Evolutionary conservation across 2,888 invertebrate genomes (phyloP).

Genomic region (Epirrhoe tristata): DNA sequence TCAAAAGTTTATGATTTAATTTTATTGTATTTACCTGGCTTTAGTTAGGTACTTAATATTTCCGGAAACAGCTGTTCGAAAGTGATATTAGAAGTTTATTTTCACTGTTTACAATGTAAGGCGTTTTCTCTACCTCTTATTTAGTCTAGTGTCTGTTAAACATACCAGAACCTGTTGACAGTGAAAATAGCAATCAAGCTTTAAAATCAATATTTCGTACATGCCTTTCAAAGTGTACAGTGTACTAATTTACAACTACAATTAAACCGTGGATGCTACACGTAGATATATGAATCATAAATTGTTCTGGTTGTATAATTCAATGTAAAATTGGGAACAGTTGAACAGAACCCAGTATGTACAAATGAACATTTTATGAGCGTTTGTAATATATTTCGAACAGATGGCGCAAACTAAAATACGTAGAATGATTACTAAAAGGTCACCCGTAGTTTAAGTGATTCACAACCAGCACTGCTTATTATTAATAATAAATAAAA

Average conservation of each 20-base stretch:
- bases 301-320: constrained; percentile 25
- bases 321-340: constrained; percentile 29
- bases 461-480: not conserved
- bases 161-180: too few relatives aligned
- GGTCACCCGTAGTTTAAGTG: not conserved
- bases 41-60: constrained; percentile 33
- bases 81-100: constrained; percentile 22
- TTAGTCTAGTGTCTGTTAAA: too few relatives aligned
- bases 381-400: constrained; percentile 14
- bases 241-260: constrained; percentile 70
- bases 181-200: not conserved
- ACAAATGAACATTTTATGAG: constrained; percentile 16
- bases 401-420: constrained; percentile 15
- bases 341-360: constrained; percentile 17
- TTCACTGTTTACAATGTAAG: constrained; percentile 2
- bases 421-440: not conserved
- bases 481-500: too few relatives aligned
- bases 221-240: constrained; percentile 27
- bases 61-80: constrained; percentile 26
- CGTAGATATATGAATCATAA: constrained; percentile 49
- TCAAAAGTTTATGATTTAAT: constrained; percentile 74
- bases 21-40: constrained; percentile 58
- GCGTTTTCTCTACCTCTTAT: not conserved
- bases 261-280: constrained; percentile 70
- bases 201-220: not conserved